phyloP scores from a whole-genome alignment of 2,797 vertebrate genomes.

The Diplodus puntazzo region DNA sequence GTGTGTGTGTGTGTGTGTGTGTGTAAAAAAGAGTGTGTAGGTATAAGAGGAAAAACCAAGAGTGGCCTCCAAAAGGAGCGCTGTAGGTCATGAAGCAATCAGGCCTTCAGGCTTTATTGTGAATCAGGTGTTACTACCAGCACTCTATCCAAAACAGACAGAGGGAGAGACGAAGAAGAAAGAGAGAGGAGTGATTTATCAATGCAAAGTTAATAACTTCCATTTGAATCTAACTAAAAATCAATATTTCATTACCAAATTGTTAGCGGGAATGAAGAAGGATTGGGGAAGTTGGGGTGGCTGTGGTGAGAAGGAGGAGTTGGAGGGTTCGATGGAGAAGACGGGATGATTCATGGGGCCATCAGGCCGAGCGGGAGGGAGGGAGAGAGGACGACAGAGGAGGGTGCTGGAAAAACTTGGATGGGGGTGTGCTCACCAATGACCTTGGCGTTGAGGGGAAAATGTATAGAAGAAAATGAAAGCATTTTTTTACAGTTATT shows the following conservation, averaged over 20 bases:
- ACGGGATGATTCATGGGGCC: slow-evolving; percentile 99
- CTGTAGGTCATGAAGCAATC: slow-evolving; percentile 84
- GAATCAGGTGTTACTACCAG: slow-evolving; percentile 76
- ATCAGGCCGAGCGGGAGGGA: slow-evolving; percentile 86
- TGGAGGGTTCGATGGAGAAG: slow-evolving; percentile 95
- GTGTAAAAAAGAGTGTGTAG: slow-evolving; percentile 3
- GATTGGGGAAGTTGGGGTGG: slow-evolving; percentile 96
- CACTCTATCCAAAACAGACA: slow-evolving; percentile 73
- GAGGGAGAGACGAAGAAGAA: slow-evolving; percentile 62
- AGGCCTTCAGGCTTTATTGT: slow-evolving; percentile 87
- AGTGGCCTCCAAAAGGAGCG: slow-evolving; percentile 55
- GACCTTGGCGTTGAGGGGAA: slow-evolving; percentile 92
- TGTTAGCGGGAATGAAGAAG: slow-evolving; percentile 99
- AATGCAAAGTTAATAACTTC: slow-evolving; percentile 99
- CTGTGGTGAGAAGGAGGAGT: slow-evolving; percentile 92
- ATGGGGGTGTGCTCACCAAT: slow-evolving; percentile 86
- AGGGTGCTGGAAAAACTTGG: slow-evolving; percentile 85
- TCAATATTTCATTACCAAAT: slow-evolving; percentile 99
- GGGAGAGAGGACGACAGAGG: slow-evolving; percentile 88
- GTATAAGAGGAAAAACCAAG: slow-evolving; percentile 15
- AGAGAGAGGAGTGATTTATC: slow-evolving; percentile 94
- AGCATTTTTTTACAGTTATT: slow-evolving; percentile 66
- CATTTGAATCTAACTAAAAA: slow-evolving; percentile 99
- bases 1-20: slow-evolving; percentile 14
- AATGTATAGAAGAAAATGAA: slow-evolving; percentile 91